A percentile compares a stretch with the other conserved stretches of the same genome.
These are phyloP conservation scores for Hydriomena furcata DNA, from an alignment of 2,888 invertebrate genomes.

Conservation along the genomic window DNA sequence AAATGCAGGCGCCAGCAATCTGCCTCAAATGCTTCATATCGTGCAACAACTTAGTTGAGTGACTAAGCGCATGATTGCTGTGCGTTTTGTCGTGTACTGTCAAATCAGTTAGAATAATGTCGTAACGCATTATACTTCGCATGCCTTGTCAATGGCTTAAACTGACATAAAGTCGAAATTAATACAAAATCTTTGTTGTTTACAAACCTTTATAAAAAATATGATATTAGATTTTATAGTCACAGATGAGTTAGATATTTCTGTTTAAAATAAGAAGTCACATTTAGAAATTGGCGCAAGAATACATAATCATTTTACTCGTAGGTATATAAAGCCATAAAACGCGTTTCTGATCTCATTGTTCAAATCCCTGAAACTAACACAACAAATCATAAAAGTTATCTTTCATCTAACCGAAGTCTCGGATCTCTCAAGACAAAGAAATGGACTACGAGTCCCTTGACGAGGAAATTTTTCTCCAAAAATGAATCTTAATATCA, in stretches of 20 bases:
- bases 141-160: not conserved
- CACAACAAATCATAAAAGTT: constrained; percentile 30
- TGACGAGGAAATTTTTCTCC: constrained; percentile 17
- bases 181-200: no score
- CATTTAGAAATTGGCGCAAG: no score
- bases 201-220: no score
- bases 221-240: no score
- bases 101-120: constrained; percentile 3
- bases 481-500: constrained; percentile 30
- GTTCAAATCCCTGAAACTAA: constrained; percentile 25
- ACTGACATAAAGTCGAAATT: no score
- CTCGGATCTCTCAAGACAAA: constrained; percentile 12
- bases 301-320: no score
- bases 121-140: not conserved
- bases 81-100: constrained; percentile 10
- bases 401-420: constrained; percentile 18
- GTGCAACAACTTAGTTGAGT: constrained; percentile 5
- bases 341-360: constrained; percentile 16
- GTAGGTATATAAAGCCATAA: constrained; percentile 11
- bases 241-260: no score
- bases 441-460: constrained; percentile 22
- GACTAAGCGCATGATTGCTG: constrained; percentile 16
- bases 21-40: no score
- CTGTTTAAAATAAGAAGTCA: no score
- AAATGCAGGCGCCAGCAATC: no score